These are phyloP conservation scores for Amblyraja radiata DNA, from an alignment of 2,797 vertebrate species.

Conservation along the genomic window DNA sequence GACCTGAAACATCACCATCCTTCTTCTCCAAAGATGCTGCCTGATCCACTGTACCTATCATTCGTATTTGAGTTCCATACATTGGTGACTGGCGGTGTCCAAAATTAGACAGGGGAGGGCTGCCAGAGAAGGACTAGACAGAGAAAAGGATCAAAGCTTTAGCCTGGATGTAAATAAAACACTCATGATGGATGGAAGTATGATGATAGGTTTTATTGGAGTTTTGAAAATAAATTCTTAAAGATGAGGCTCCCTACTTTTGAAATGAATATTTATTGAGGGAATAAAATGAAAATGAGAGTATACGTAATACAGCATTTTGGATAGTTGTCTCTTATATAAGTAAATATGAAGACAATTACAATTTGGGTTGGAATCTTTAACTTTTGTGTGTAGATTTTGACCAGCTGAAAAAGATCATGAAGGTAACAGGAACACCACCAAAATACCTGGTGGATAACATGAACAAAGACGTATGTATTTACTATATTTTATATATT, in stretches of 20 bases:
- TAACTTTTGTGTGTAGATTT: slow-evolving; percentile 54
- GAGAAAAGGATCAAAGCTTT: neutral
- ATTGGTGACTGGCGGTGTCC: neutral
- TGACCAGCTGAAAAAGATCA: slow-evolving; percentile 69
- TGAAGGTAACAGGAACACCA: slow-evolving; percentile 65
- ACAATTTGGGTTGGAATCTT: neutral
- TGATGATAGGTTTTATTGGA: neutral
- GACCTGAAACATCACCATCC: no score
- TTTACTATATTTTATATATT: neutral
- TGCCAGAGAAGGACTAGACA: neutral
- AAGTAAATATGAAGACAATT: neutral
- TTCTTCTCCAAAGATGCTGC: no score
- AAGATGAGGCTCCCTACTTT: neutral
- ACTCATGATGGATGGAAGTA: neutral
- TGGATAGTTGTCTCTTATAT: neutral
- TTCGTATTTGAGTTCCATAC: neutral
- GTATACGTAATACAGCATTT: neutral
- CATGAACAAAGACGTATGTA: slow-evolving; percentile 70
- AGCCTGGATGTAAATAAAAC: neutral
- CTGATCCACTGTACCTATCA: no score
- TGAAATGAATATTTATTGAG: neutral
- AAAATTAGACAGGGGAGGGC: neutral
- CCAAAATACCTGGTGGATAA: slow-evolving; percentile 58
- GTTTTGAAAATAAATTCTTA: neutral
- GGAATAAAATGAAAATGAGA: neutral